Evolutionary conservation across 2,113 vertebrate species (phyloP).

Genomic region (Melanocharis versteri): DNA sequence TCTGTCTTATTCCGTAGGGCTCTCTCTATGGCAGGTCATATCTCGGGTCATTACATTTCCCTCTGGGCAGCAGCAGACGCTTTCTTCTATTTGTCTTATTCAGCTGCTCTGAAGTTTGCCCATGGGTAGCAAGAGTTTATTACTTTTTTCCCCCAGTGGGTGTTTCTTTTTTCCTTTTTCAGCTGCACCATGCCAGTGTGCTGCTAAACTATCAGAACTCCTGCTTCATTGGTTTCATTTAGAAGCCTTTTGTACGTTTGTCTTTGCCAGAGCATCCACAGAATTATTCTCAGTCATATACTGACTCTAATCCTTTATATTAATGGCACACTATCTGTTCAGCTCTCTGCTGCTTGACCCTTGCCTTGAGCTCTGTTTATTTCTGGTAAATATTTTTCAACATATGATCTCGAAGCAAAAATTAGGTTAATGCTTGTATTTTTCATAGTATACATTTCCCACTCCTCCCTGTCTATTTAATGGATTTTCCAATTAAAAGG

Average conservation of each 20-base stretch:
- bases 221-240: constrained; percentile 46
- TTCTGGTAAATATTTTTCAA: constrained; percentile 51
- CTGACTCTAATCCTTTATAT: constrained; percentile 43
- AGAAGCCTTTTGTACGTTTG: background rate
- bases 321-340: constrained; percentile 33
- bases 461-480: constrained; percentile 40
- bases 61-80: constrained; percentile 42
- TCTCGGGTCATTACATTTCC: constrained; percentile 74
- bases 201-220: constrained; percentile 32
- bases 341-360: constrained; percentile 45
- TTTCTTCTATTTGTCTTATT: constrained; percentile 67
- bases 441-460: constrained; percentile 35
- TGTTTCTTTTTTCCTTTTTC: background rate
- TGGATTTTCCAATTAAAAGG: constrained; percentile 50
- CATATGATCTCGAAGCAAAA: constrained; percentile 17
- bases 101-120: constrained; percentile 46
- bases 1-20: constrained; percentile 4
- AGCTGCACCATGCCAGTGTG: background rate
- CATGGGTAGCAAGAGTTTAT: constrained; percentile 56
- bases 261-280: constrained; percentile 3
- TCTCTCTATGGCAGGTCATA: constrained; percentile 58
- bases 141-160: constrained; percentile 16
- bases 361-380: constrained; percentile 37
- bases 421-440: constrained; percentile 37
- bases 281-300: constrained; percentile 7